These are phyloP conservation scores for Augochlorella aurata DNA, from an alignment of 2,888 invertebrate genomes.

Conservation along the genomic window DNA sequence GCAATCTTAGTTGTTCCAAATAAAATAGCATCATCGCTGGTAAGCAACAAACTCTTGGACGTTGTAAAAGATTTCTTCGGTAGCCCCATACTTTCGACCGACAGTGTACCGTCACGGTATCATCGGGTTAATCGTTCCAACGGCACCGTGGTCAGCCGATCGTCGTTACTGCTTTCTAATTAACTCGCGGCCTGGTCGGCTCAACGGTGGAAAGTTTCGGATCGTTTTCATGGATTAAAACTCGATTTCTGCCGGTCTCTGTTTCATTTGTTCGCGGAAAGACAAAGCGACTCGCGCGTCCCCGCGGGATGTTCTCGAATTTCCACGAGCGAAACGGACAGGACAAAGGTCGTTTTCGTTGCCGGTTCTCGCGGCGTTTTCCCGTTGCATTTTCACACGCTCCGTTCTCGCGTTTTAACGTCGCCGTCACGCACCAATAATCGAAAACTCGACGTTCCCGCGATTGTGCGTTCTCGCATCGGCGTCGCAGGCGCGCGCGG, in stretches of 20 bases:
- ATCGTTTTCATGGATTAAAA: slow-evolving; percentile 3
- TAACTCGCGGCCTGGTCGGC: neutral
- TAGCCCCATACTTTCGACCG: neutral
- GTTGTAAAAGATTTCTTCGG: neutral
- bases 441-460: slow-evolving; percentile 4
- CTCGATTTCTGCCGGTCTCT: neutral
- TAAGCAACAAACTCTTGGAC: neutral
- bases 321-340: slow-evolving; percentile 1
- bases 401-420: slow-evolving; percentile 21
- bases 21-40: neutral
- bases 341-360: neutral
- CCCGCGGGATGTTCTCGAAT: neutral
- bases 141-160: neutral
- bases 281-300: neutral
- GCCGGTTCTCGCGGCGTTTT: neutral
- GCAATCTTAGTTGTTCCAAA: neutral
- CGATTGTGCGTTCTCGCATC: neutral
- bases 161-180: neutral
- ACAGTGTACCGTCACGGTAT: neutral
- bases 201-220: slow-evolving; percentile 5
- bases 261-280: neutral
- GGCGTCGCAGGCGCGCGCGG: neutral
- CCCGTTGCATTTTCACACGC: slow-evolving; percentile 34
- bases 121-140: neutral
- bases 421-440: slow-evolving; percentile 48